These are phyloP conservation scores for Sthenelais limicola DNA, from an alignment of 2,888 invertebrate species.

Conservation along the genomic window DNA sequence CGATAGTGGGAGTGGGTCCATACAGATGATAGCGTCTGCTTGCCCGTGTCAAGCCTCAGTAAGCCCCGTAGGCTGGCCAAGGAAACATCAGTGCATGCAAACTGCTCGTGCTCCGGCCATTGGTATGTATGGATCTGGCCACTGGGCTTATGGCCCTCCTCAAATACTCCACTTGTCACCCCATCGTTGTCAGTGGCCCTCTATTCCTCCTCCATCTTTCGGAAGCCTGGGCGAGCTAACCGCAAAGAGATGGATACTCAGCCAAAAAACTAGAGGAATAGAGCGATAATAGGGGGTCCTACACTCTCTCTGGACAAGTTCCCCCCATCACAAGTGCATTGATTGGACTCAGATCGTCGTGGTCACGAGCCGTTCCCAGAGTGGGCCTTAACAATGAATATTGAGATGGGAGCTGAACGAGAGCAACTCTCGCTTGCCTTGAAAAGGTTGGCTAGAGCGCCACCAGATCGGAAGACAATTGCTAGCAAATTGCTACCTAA, in stretches of 20 bases:
- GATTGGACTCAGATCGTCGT: too few species aligned
- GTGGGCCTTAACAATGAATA: slow-evolving; percentile 25
- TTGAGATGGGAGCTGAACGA: slow-evolving; percentile 32
- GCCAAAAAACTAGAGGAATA: not conserved
- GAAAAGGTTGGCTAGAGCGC: too few species aligned
- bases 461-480: too few species aligned
- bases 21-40: slow-evolving; percentile 18
- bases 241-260: not conserved
- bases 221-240: not conserved
- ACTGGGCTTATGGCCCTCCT: slow-evolving; percentile 18
- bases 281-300: too few species aligned
- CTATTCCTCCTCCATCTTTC: slow-evolving; percentile 5
- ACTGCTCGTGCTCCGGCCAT: slow-evolving; percentile 5
- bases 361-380: not conserved
- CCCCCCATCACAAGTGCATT: too few species aligned
- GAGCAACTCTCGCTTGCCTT: too few species aligned
- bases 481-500: too few species aligned
- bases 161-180: slow-evolving; percentile 30
- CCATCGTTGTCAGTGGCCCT: not conserved
- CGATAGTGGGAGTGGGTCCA: slow-evolving; percentile 18
- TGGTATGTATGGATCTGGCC: slow-evolving; percentile 18
- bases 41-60: slow-evolving; percentile 25
- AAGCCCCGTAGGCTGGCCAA: slow-evolving; percentile 9
- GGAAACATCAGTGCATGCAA: slow-evolving; percentile 14
- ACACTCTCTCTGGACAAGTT: too few species aligned